Evolutionary conservation across 37 sponge, comb jelly and placozoan species (phyloP).

Genomic region (Corticium candelabrum): DNA sequence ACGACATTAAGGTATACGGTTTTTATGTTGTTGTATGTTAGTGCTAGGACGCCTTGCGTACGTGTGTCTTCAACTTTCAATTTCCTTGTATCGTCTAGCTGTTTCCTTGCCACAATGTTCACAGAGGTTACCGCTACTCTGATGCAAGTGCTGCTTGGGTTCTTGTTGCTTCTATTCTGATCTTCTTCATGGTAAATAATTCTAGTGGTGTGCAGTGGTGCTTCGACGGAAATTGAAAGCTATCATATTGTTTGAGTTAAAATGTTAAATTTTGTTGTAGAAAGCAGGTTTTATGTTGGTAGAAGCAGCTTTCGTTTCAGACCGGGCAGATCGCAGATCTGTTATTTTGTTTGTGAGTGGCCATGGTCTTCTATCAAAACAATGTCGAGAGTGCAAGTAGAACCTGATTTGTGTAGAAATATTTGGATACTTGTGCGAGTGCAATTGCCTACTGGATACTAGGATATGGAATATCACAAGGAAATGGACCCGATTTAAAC

Average conservation of each 20-base stretch:
- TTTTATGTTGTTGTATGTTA: no score
- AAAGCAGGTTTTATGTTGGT: constrained; percentile 88
- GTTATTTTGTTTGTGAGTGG: constrained; percentile 54
- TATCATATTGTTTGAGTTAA: background rate
- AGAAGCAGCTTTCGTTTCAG: constrained; percentile 59
- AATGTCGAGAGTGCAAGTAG: background rate
- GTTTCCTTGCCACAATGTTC: background rate
- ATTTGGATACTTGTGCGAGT: constrained; percentile 84
- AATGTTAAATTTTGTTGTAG: constrained; percentile 21
- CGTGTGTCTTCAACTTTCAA: no score
- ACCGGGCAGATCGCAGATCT: constrained; percentile 46
- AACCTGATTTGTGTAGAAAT: constrained; percentile 34
- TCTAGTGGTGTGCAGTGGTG: background rate
- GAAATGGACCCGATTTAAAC: constrained; percentile 13
- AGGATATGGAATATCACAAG: constrained; percentile 66
- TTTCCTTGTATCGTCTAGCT: background rate
- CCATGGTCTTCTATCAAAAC: background rate
- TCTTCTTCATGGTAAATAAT: constrained; percentile 81
- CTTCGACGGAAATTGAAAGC: background rate
- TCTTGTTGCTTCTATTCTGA: constrained; percentile 61
- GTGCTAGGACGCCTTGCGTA: no score
- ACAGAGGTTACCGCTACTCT: constrained; percentile 43
- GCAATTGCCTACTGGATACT: constrained; percentile 82
- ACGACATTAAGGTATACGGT: no score
- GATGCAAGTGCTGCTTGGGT: constrained; percentile 80